Base-by-base conservation (phyloP, 2,888 invertebrate species). In the Ornithoptera alexandrae region DNA sequence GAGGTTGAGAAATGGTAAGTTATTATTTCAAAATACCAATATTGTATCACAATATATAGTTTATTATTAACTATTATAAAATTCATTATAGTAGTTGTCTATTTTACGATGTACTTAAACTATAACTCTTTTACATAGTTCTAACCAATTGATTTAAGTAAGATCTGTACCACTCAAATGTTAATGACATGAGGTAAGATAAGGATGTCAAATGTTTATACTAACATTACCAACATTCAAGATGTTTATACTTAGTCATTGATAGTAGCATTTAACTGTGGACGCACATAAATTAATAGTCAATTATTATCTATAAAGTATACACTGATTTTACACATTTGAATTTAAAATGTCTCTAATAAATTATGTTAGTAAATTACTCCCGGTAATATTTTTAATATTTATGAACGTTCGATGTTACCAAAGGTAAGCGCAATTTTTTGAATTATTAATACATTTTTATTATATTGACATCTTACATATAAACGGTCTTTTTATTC, bases 121-220 rank as follows among this genome's bases (percentile, higher is more conserved):
- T 15, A 50, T 15, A 50, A 17, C 18, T 50, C 17, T 57, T 57
- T 57, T 18, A 10, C 57, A 20, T 57, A 6, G 20, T 20, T 57
- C 20, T 57, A 57, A 20, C n/a, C 57, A 57, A 57, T 65, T 75
- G 70, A 72, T 73, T 67, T 74, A 71, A 64, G 72, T 66, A 72
- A 72, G 76, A 74, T 75, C 72, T 73, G 69, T 74, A 74, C 68
- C 30, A 62, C 59, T 57, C 74, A 76, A 76, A 84, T 81, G 87
- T 89, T 88, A 88, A 83, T 84, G 85, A 81, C 85, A 84, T 84
- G 78, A 74, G 74, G 76, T 73, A 73, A 72, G 89, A 89, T 89
- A 89, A 88, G 53, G 79, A 76, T 81, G 83, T 86, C 85, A 84
- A 85, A 84, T 81, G 84, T 81, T 81, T 81, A 81, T 78, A 67